A percentile compares a stretch with the other conserved stretches of the same genome.
phyloP scores from a whole-genome alignment of 2,113 vertebrate genomes.

The Indicator indicator region DNA sequence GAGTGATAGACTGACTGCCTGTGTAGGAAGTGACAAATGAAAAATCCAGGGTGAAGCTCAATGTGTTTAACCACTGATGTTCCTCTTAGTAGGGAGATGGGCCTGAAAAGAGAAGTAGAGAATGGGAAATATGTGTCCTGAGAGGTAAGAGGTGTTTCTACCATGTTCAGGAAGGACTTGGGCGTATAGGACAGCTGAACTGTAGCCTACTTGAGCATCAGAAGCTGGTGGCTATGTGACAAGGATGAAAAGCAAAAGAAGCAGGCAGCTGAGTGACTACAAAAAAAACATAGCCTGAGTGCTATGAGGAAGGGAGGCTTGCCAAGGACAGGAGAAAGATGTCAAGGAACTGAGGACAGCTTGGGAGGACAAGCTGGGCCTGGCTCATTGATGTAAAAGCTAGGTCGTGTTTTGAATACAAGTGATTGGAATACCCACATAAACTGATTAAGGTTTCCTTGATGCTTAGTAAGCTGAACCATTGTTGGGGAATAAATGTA shows the following conservation, averaged over 20 bases:
- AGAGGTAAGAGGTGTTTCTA: not conserved
- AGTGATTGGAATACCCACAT: not conserved
- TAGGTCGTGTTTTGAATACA: not conserved
- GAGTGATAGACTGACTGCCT: not conserved
- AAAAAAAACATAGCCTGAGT: not conserved
- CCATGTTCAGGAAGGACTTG: not conserved
- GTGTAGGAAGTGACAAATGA: not conserved
- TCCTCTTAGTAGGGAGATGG: not conserved
- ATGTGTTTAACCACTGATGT: no score
- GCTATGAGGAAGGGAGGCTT: not conserved
- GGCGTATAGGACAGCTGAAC: not conserved
- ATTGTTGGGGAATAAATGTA: not conserved
- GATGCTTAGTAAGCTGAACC: constrained; percentile 10
- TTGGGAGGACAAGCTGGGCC: not conserved
- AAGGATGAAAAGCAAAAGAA: not conserved
- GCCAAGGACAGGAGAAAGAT: not conserved
- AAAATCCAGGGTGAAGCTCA: not conserved
- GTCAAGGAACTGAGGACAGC: not conserved
- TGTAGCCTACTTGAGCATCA: not conserved
- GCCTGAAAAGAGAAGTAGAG: not conserved
- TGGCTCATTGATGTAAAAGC: not conserved
- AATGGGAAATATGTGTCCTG: not conserved
- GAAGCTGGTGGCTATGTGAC: not conserved
- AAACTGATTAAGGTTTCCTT: constrained; percentile 3
- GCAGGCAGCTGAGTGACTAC: not conserved